Evolutionary conservation across 2,888 invertebrate genomes (phyloP), one percentile per base, ranked within the genome.

Genomic region (Drosophila nr. fundita): DNA sequence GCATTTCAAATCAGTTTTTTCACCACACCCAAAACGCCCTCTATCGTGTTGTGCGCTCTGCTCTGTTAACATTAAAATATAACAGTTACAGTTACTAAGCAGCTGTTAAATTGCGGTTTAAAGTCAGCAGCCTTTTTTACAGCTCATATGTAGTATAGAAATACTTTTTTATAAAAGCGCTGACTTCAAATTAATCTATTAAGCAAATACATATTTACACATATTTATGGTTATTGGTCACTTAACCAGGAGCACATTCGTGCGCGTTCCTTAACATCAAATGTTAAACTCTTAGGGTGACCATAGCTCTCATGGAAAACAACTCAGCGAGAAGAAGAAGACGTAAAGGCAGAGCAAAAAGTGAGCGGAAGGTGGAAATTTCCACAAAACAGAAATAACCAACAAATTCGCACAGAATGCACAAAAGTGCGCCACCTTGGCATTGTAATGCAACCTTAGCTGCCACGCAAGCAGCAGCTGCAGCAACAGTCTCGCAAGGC

Each of bases 341-440:
- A 58, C 45, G 13, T 1, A 52, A 4, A 27, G n/a, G 11, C n/a
- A 45, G 52, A 59, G 68, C 45, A 72, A 72, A 45, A 60, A 71
- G 52, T 69, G 70, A 68, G 72, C 76, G 69, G 69, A 76, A 66
- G 62, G 79, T 80, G 78, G 81, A 76, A 75, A 59, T 72, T 80
- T 78, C 79, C 69, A 73, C 76, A 79, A 79, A 76, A 76, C 75
- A 84, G 68, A 76, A 68, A 78, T 78, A 73, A 65, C 68, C 61
- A 78, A 53, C 59, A 58, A 73, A 62, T 69, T 76, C 68, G 81
- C 80, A 83, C 88, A 80, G 70, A 78, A 87, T 87, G 87, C 90
- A 86, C 79, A 83, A 82, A 86, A 86, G 86, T 74, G 90, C 86
- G 75, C 87, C 87, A 83, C 87, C 87, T 69, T 87, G 87, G 87